These are phyloP conservation scores for Oryzias curvinotus DNA, from an alignment of 2,113 vertebrate genomes.

Conservation along the genomic window DNA sequence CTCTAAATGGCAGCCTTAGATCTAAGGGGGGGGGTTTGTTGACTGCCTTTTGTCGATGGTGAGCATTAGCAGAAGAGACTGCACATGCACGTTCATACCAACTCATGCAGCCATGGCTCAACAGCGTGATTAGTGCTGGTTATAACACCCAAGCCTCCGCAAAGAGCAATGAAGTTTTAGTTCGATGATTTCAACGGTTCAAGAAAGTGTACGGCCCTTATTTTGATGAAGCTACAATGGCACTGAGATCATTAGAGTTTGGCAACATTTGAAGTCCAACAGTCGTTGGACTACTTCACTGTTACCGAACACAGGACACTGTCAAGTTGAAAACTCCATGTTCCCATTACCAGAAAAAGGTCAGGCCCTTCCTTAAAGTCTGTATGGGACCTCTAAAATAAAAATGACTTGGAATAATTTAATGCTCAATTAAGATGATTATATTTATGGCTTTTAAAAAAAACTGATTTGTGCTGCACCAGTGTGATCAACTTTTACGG, in stretches of 20 bases:
- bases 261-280: conserved; percentile 20
- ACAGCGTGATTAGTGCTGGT: conserved; percentile 64
- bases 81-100: conserved; percentile 65
- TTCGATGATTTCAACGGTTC: conserved; percentile 38
- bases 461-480: conserved; percentile 45
- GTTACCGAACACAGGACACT: conserved; percentile 37
- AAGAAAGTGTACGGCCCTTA: conserved; percentile 45
- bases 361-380: conserved; percentile 31
- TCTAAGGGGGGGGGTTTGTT: conserved; percentile 5
- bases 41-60: conserved; percentile 31
- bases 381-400: conserved; percentile 54
- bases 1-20: conserved; percentile 20
- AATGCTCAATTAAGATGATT: conserved; percentile 64
- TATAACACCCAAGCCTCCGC: conserved; percentile 50
- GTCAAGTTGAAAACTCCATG: conserved; percentile 40
- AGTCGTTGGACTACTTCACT: conserved; percentile 11
- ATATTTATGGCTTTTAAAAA: conserved; percentile 63
- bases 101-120: conserved; percentile 61
- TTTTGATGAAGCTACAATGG: conserved; percentile 36
- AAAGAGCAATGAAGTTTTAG: conserved; percentile 31
- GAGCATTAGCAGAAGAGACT: conserved; percentile 39
- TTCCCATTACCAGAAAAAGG: conserved; percentile 35
- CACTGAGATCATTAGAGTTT: conserved; percentile 31
- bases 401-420: conserved; percentile 61
- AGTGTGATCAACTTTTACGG: conserved; percentile 50